A percentile compares a stretch with the other conserved stretches of the same genome.
Evolutionary conservation across 2,888 invertebrate genomes (phyloP).

Genomic region (Ptychoptera contaminata): DNA sequence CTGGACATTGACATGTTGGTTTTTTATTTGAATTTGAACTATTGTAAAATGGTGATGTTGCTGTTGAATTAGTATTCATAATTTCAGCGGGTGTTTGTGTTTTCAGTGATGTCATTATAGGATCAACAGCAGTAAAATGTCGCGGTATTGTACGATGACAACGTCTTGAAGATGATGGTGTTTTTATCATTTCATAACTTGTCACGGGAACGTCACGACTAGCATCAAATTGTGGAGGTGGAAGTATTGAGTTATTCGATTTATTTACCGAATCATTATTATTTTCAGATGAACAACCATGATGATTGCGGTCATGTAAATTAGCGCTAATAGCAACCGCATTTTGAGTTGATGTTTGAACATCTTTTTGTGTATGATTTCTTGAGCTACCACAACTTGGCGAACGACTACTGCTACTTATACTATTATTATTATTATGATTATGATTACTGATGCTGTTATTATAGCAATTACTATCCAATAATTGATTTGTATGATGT

Average conservation of each 20-base stretch:
- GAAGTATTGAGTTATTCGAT: constrained; percentile 8
- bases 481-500: no score
- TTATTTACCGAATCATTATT: not conserved
- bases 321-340: not conserved
- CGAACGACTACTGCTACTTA: not conserved
- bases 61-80: constrained; percentile 10
- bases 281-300: not conserved
- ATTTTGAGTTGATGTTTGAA: constrained; percentile 2
- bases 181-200: constrained; percentile 15
- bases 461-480: no score
- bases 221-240: constrained; percentile 13
- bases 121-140: constrained; percentile 28
- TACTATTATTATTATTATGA: no score
- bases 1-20: constrained; percentile 30
- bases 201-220: not conserved
- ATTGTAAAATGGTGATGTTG: not conserved
- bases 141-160: constrained; percentile 32
- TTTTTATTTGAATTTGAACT: constrained; percentile 18
- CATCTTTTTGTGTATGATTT: constrained; percentile 2
- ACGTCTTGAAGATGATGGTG: constrained; percentile 26
- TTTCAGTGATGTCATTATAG: constrained; percentile 11
- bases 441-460: no score
- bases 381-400: constrained; percentile 1
- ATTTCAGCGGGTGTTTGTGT: constrained; percentile 10
- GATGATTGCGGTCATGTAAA: not conserved